Evolutionary conservation across 2,888 invertebrate species (phyloP).

Genomic region (Brachypalpus laphriformis): DNA sequence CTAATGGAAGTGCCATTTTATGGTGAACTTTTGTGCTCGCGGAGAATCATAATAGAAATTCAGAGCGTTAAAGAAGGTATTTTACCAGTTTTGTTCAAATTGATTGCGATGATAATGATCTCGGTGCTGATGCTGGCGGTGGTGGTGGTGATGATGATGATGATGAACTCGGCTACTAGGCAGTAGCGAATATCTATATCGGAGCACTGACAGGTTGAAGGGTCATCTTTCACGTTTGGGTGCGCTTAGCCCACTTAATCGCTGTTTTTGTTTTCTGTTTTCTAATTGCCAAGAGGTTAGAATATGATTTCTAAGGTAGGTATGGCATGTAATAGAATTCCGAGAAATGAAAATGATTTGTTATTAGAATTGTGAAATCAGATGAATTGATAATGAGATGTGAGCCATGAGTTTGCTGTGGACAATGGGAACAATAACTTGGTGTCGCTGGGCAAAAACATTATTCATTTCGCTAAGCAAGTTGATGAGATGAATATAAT

Average conservation of each 20-base stretch:
- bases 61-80: constrained; percentile 53
- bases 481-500: neutral
- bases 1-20: constrained; percentile 72
- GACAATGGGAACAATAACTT: constrained; percentile 26
- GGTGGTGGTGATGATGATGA: constrained; percentile 45
- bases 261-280: constrained; percentile 48
- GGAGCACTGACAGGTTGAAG: constrained; percentile 66
- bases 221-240: constrained; percentile 56
- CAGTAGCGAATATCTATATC: constrained; percentile 72
- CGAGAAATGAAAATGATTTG: constrained; percentile 15
- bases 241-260: constrained; percentile 51
- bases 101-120: constrained; percentile 63
- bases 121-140: neutral
- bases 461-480: neutral
- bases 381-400: constrained; percentile 33
- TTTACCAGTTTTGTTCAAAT: constrained; percentile 47
- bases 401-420: neutral
- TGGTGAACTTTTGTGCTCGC: constrained; percentile 51
- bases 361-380: constrained; percentile 1
- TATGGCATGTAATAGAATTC: constrained; percentile 28
- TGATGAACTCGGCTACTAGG: constrained; percentile 55
- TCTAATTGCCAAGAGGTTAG: constrained; percentile 22
- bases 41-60: constrained; percentile 49
- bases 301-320: neutral
- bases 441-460: neutral